Evolutionary conservation across 2,113 vertebrate genomes (phyloP), one percentile per base, ranked within the genome.

Genomic region (Paratilapia polleni): DNA sequence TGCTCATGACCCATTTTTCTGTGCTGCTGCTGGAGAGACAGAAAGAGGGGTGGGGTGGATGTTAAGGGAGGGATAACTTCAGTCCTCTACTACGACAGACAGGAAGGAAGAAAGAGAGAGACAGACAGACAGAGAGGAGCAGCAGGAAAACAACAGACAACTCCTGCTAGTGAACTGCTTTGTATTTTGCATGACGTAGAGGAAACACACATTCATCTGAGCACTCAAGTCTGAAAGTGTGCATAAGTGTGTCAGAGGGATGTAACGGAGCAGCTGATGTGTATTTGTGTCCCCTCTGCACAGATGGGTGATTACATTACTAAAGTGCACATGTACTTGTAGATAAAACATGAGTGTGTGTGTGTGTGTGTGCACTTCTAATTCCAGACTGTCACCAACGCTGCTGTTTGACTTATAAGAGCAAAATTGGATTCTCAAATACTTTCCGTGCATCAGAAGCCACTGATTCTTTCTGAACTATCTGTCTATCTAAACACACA

Each of bases 1-100:
- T 43, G 82, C 87, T 90, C 90, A 57, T 94, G 93, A 95, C 93
- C 92, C 89, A 94, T 93, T 94, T 95, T 94, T 78, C 89, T 83
- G 81, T 26, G 83, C 87, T 81, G 78, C 85, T 78, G 87, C 64
- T 81, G 80, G 80, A 91, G 88, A 82, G 85, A 90, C 36, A 60
- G 80, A 81, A 60, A 64, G 77, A 80, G 60, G 80, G 73, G 59
- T 73, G 80, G 73, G 76, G 62, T 83, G 63, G 88, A 41, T 31
- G 70, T 41, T 47, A 38, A 82, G 70, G 66, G 85, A 81, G 83
- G 80, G 81, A 87, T 85, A 91, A 87, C 86, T 88, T 89, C 81
- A 88, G 83, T 91, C 82, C 77, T 89, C 84, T 68, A 83, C 75
- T 80, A 66, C 77, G 9, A 88, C 83, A 91, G 80, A 88, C 34